phyloP scores from a whole-genome alignment of 1,140 invertebrate genomes.

The Apocrypta bakeri region DNA sequence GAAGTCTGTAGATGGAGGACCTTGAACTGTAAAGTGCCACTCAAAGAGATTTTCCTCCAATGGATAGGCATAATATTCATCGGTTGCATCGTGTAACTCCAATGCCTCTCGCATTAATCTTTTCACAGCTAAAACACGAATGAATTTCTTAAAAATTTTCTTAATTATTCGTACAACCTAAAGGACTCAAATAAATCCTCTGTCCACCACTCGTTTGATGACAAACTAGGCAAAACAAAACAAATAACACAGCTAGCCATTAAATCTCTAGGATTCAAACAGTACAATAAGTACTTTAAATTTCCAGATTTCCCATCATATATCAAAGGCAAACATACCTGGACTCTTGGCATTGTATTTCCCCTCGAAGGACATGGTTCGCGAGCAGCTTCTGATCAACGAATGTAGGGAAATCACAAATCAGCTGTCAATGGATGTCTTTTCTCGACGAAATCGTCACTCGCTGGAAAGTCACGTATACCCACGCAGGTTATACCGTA shows the following conservation, averaged over 20 bases:
- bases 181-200: not conserved
- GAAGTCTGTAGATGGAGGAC: constrained; percentile 91
- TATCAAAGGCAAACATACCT: too few species aligned
- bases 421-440: not conserved
- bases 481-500: not conserved
- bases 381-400: not conserved
- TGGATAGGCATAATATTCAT: constrained; percentile 93
- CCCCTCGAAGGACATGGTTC: constrained; percentile 66
- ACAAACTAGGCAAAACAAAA: not conserved
- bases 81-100: constrained; percentile 89
- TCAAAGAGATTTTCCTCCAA: constrained; percentile 97
- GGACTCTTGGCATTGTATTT: constrained; percentile 70
- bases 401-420: not conserved
- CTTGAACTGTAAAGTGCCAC: constrained; percentile 97
- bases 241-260: not conserved
- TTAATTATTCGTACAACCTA: not conserved
- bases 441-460: not conserved
- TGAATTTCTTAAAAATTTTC: not conserved
- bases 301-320: not conserved
- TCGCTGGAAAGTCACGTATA: not conserved
- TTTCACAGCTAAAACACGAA: constrained; percentile 85
- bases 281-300: not conserved
- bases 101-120: constrained; percentile 94
- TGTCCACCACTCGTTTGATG: not conserved
- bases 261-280: too few species aligned